Percentiles rank a stretch among this genome's conserved stretches.
These are phyloP conservation scores for Pseudomugil gertrudae DNA, from an alignment of 2,797 vertebrate genomes.

Conservation along the genomic window DNA sequence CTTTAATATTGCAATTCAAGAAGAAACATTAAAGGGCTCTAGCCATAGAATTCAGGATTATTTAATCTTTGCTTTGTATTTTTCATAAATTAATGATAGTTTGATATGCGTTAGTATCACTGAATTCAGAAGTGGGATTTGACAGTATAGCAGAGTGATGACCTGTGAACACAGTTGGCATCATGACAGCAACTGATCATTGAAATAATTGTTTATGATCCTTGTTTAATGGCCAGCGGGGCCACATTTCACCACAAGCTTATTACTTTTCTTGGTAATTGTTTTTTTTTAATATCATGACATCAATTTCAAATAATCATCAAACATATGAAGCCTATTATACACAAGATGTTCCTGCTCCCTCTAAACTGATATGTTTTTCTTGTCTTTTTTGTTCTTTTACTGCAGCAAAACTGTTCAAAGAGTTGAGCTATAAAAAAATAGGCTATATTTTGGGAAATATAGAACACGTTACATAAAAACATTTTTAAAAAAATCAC, in stretches of 20 bases:
- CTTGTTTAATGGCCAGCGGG: not conserved
- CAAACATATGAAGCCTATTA: not conserved
- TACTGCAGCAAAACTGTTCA: no score
- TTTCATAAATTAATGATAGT: constrained; percentile 41
- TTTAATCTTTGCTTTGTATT: constrained; percentile 46
- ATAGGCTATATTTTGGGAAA: no score
- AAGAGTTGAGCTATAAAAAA: no score
- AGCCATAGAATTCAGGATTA: constrained; percentile 27
- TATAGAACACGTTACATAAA: no score
- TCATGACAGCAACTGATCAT: constrained; percentile 10
- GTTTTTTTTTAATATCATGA: not conserved
- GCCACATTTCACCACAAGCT: not conserved
- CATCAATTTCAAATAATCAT: not conserved
- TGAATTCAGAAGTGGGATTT: constrained; percentile 25
- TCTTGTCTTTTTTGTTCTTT: no score
- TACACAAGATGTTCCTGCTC: no score
- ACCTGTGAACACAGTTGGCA: constrained; percentile 6
- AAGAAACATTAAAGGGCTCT: constrained; percentile 61
- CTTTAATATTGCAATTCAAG: constrained; percentile 61
- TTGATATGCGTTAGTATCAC: constrained; percentile 15
- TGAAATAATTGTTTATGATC: not conserved
- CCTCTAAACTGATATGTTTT: no score
- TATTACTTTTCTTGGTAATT: not conserved
- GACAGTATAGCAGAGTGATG: constrained; percentile 9
- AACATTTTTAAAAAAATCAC: no score